These are phyloP conservation scores for Euwallacea similis DNA, from an alignment of 1,140 invertebrate species.

Conservation along the genomic window DNA sequence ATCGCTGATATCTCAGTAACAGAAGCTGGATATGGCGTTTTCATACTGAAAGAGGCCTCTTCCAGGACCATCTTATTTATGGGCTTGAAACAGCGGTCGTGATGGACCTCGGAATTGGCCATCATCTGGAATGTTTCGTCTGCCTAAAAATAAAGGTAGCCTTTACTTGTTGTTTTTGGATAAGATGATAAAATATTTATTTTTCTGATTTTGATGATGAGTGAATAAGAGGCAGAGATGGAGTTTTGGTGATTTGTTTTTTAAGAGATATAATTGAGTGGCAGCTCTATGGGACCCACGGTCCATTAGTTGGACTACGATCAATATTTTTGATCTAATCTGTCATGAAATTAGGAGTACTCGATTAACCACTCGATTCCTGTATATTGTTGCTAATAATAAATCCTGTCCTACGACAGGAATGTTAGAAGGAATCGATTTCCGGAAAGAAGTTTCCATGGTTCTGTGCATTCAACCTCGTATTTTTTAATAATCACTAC, in stretches of 20 bases:
- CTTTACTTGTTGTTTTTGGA: background rate
- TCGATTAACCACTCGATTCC: background rate
- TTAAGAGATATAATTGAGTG: no score
- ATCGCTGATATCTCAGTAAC: conserved; percentile 43
- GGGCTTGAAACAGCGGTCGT: conserved; percentile 24
- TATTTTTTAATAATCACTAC: no score
- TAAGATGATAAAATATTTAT: no score
- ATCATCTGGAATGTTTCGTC: conserved; percentile 32
- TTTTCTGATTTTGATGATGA: no score
- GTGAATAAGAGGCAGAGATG: no score
- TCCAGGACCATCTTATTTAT: conserved; percentile 40
- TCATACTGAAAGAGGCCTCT: conserved; percentile 38
- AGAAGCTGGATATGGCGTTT: conserved; percentile 41
- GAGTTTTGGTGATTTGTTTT: no score
- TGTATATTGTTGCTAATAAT: background rate
- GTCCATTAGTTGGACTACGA: no score
- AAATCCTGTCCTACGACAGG: background rate
- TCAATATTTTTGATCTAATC: background rate
- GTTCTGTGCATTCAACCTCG: no score
- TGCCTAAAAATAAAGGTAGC: conserved; percentile 1
- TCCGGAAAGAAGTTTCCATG: no score
- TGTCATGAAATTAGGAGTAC: background rate
- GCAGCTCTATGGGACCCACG: no score
- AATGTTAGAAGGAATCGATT: no score
- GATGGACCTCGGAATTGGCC: conserved; percentile 35